Evolutionary conservation across 2,888 invertebrate genomes (phyloP), one percentile per base, ranked within the genome.

Genomic region (Orthosia gothica): DNA sequence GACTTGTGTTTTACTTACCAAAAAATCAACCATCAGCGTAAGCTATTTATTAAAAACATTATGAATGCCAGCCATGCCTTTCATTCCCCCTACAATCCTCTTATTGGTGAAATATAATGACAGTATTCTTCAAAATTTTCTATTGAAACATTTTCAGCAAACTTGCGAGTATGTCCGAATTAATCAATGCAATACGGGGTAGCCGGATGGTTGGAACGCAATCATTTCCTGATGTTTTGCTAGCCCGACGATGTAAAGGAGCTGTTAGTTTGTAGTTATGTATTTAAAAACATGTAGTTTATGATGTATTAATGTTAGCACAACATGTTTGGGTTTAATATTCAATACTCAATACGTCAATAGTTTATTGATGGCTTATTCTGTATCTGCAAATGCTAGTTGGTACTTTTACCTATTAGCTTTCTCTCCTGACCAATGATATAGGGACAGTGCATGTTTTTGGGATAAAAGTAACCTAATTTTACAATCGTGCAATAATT

Each of bases 171-270:
- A 55, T 26, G 50, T 61, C 11, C 40, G 65, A 66, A 70, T 47
- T 81, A 78, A 73, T 78, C 63, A 67, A 64, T 73, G 58, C 57
- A 15, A 23, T 77, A 32, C 61, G 32, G 47, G 47, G 49, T 49
- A 54, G 32, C 69, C 59, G 59, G 13, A 65, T 45, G 57, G 40
- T 55, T 54, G 32, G 18, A 61, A 64, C 32, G 71, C 81, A 81
- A 81, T 74, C 71, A 74, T 80, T 50, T 45, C 26, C 70, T 52
- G 57, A 61, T 79, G 70, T 76, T 86, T 71, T 70, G 82, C 79
- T 75, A 62, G 50, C 62, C 7, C 52, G 66, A 74, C 79, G 72
- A 69, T 74, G 68, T 64, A 76, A 81, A 79, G 81, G 74, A 80
- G 72, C 74, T 78, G 83, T 85, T 47, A 58, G 32, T 50, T n/a